A percentile compares a stretch with the other conserved stretches of the same genome.
These are phyloP conservation scores for Thymelicus lineola DNA, from an alignment of 2,888 invertebrate genomes.

Conservation along the genomic window DNA sequence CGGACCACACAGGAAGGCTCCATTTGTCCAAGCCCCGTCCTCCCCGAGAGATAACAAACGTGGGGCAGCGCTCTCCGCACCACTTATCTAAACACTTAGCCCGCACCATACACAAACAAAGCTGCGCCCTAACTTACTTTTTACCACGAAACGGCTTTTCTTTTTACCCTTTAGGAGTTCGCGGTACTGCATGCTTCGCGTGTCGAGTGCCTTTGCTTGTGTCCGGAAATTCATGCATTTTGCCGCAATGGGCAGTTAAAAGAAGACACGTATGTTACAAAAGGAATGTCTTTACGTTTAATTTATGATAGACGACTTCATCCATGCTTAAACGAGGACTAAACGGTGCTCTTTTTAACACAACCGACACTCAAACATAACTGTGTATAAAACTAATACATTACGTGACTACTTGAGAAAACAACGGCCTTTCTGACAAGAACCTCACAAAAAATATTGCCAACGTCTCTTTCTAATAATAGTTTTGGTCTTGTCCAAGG, in stretches of 20 bases:
- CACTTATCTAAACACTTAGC: constrained; percentile 85
- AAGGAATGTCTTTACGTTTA: constrained; percentile 66
- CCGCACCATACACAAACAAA: constrained; percentile 81
- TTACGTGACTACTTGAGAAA: constrained; percentile 45
- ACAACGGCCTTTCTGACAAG: constrained; percentile 74
- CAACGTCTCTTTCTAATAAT: constrained; percentile 79
- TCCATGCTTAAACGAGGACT: constrained; percentile 38
- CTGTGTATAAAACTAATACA: constrained; percentile 40
- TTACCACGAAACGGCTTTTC: constrained; percentile 78
- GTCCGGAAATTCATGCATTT: constrained; percentile 78
- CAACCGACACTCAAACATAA: constrained; percentile 22
- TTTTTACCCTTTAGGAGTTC: constrained; percentile 77
- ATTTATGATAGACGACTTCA: constrained; percentile 54
- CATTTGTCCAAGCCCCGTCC: constrained; percentile 75
- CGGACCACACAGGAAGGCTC: constrained; percentile 82
- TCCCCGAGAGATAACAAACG: constrained; percentile 82
- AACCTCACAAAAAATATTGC: constrained; percentile 61
- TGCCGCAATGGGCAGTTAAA: constrained; percentile 70
- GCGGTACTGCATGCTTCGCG: constrained; percentile 72
- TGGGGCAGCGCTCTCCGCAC: constrained; percentile 68
- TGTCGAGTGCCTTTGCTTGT: constrained; percentile 75
- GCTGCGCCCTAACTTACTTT: constrained; percentile 78
- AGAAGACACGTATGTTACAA: constrained; percentile 65
- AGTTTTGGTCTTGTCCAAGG: constrained; percentile 85
- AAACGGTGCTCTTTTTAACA: constrained; percentile 33